Percentiles rank a stretch among this genome's conserved stretches.
Evolutionary conservation across 1,140 invertebrate genomes (phyloP).

Genomic region (Drosophila teissieri): DNA sequence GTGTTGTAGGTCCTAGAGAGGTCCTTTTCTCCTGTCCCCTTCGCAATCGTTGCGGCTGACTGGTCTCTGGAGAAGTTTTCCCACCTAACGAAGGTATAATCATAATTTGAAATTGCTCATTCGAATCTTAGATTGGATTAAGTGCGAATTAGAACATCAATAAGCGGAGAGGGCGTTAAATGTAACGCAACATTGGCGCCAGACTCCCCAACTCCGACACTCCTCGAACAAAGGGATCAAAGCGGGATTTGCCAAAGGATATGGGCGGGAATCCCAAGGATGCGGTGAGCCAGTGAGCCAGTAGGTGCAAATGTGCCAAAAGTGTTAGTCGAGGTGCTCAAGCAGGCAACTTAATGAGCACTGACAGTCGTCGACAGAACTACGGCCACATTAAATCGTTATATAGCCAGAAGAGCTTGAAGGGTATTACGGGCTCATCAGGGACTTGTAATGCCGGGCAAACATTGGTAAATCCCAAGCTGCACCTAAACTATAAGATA

Average conservation of each 20-base stretch:
- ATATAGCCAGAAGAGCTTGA: conserved; percentile 18
- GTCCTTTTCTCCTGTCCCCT: conserved; percentile 33
- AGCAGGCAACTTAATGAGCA: conserved; percentile 71
- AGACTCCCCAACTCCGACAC: conserved; percentile 25
- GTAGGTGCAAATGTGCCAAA: conserved; percentile 77
- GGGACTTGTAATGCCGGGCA: not conserved
- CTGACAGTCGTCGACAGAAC: conserved; percentile 53
- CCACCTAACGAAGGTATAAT: conserved; percentile 71
- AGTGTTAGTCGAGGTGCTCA: conserved; percentile 67
- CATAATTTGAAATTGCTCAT: conserved; percentile 83
- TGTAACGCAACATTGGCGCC: conserved; percentile 78
- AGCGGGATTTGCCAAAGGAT: conserved; percentile 62
- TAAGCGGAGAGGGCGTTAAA: conserved; percentile 60
- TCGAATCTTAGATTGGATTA: conserved; percentile 83
- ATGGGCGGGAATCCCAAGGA: conserved; percentile 6
- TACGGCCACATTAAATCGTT: conserved; percentile 49
- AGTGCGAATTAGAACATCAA: conserved; percentile 83
- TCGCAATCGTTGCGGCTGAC: conserved; percentile 65
- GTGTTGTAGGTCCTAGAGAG: conserved; percentile 44
- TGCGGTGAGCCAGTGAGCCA: conserved; percentile 19
- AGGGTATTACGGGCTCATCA: conserved; percentile 35
- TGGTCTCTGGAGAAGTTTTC: conserved; percentile 61
- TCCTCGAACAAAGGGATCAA: conserved; percentile 67
- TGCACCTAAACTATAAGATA: not conserved
- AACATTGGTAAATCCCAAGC: not conserved